Evolutionary conservation across 2,797 vertebrate species (phyloP).

Genomic region (Neostethus bicornis): DNA sequence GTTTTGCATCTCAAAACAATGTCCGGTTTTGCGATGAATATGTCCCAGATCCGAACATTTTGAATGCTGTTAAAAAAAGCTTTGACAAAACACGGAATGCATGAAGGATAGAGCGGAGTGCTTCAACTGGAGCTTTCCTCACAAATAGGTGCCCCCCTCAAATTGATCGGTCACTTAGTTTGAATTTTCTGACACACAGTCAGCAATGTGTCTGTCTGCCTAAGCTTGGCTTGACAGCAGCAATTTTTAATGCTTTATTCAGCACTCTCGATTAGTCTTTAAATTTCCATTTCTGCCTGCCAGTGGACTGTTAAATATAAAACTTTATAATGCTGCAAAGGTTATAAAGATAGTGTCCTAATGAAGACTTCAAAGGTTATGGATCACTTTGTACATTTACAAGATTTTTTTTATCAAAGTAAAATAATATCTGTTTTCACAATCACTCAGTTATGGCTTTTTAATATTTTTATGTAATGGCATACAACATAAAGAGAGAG

Average conservation of each 20-base stretch:
- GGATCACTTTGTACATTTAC: constrained; percentile 9
- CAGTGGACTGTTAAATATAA: constrained; percentile 24
- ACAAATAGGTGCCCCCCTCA: constrained; percentile 52
- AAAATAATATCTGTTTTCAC: constrained; percentile 10
- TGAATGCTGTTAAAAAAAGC: not conserved
- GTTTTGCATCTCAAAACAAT: not conserved
- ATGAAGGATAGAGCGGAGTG: constrained; percentile 3
- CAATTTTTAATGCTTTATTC: constrained; percentile 66
- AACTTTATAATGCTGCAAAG: constrained; percentile 15
- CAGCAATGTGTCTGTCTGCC: constrained; percentile 60
- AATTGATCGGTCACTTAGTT: constrained; percentile 66
- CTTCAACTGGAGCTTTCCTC: constrained; percentile 13
- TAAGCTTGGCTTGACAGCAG: constrained; percentile 37
- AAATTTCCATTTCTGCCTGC: constrained; percentile 34
- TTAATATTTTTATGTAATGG: constrained; percentile 11
- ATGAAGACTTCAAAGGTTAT: constrained; percentile 18
- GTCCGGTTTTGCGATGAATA: not conserved
- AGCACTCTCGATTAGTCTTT: constrained; percentile 53
- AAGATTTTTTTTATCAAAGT: not conserved
- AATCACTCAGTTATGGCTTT: constrained; percentile 3
- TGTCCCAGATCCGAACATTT: not conserved
- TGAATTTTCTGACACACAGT: constrained; percentile 59
- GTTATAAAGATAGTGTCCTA: constrained; percentile 29
- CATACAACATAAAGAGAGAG: not conserved
- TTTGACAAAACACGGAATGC: constrained; percentile 23